Base-by-base conservation (phyloP, 1,140 invertebrate species). In the Nephila pilipes region DNA sequence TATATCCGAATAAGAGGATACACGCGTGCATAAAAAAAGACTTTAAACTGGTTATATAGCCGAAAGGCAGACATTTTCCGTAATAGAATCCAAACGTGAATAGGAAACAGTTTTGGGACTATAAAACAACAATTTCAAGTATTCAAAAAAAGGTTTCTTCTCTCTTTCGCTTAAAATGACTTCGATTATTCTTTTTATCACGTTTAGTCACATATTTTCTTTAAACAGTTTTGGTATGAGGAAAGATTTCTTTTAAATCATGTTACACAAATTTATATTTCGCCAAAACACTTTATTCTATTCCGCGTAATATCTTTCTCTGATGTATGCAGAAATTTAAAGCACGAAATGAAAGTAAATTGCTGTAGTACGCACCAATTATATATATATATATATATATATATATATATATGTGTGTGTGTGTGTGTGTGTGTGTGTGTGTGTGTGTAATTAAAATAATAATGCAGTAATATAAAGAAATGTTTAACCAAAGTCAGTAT, bases 61-160 rank as follows among this genome's bases (percentile, higher is more conserved):
- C 46, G 20, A 54, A 60, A 91, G 89, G 79, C 79, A 83, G 89
- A 91, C 69, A 91, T 83, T 91, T 90, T 63, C 57, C 58, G 55
- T 91, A 91, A 91, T 91, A 91, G 89, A 91, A 91, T 91, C 69
- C 80, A 83, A 91, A 91, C 89, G 89, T 81, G 89, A 63, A 91
- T 63, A 25, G 80, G 79, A 55, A 91, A 65, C 89, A 83, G 89
- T 91, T 63, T 83, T 46, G 32, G 80, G 57, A 83, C 89, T 83
- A 91, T 91, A 91, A 91, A 91, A 91, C 79, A 91, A 91, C 89
- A 91, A 91, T 91, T 91, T 91, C 46, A 10, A 46, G 46, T 46
- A 46, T 46, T 91, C 83, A 57, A 46, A 79, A 91, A 83, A 63
- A 63, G 79, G 32, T 63, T 91, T 91, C 60, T 18, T n/a, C 22